Conservation (phyloP, 2,888 invertebrate species). For the Drosophila neotestacea region DNA sequence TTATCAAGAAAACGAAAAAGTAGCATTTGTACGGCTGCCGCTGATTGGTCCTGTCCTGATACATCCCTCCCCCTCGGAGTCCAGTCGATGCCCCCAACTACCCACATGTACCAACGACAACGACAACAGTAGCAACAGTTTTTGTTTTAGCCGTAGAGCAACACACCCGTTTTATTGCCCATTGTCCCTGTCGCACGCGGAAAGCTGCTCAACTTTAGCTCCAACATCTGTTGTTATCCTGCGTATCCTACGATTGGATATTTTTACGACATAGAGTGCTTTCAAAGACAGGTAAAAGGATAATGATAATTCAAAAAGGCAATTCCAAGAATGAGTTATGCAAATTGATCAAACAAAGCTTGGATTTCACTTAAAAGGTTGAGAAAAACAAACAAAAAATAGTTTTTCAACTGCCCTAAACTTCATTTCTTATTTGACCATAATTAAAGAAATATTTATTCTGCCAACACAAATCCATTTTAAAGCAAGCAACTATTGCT, state of each 20-base stretch:
- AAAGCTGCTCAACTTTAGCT: constrained; percentile 14
- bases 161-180: constrained; percentile 80
- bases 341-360: not conserved
- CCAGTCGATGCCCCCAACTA: constrained; percentile 21
- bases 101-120: constrained; percentile 36
- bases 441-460: too few relatives aligned
- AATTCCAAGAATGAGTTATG: not conserved
- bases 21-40: constrained; percentile 62
- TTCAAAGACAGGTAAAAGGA: constrained; percentile 6
- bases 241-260: constrained; percentile 32
- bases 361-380: not conserved
- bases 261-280: constrained; percentile 12
- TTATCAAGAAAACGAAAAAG: constrained; percentile 80
- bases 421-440: too few relatives aligned
- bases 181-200: constrained; percentile 38
- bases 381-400: not conserved
- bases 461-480: too few relatives aligned
- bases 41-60: constrained; percentile 71
- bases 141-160: constrained; percentile 76
- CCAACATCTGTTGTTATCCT: constrained; percentile 1
- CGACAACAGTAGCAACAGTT: constrained; percentile 51
- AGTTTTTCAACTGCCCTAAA: too few relatives aligned
- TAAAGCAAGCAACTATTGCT: too few relatives aligned
- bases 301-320: not conserved
- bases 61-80: too few relatives aligned